Percentiles rank a stretch among this genome's conserved stretches.
Evolutionary conservation across 2,888 invertebrate genomes (phyloP).

Genomic region (Stenichneumon culpator): DNA sequence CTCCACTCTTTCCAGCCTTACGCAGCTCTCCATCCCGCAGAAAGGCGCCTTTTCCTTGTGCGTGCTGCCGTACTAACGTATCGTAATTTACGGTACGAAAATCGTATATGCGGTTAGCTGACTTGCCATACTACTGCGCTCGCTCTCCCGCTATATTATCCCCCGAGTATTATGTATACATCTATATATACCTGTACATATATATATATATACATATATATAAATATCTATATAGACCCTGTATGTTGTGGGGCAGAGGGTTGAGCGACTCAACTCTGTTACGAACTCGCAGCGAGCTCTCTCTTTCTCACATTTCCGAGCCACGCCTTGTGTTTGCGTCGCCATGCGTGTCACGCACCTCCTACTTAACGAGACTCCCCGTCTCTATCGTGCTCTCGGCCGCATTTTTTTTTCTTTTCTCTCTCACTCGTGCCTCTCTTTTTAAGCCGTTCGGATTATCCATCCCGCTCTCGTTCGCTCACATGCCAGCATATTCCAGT

Average conservation of each 20-base stretch:
- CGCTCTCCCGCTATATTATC: conserved; percentile 24
- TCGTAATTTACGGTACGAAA: conserved; percentile 62
- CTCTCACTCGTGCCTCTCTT: conserved; percentile 14
- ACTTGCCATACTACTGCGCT: conserved; percentile 38
- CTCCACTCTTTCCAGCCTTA: neutral
- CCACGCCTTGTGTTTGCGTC: conserved; percentile 83
- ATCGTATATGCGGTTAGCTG: conserved; percentile 58
- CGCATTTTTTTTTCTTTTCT: conserved; percentile 19
- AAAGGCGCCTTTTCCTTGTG: neutral
- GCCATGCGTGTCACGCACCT: conserved; percentile 83
- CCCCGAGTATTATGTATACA: neutral
- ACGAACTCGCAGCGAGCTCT: conserved; percentile 62
- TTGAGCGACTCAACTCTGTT: conserved; percentile 54
- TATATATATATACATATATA: neutral
- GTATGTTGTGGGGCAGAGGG: conserved; percentile 37
- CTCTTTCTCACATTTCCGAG: conserved; percentile 71
- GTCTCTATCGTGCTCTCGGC: conserved; percentile 47
- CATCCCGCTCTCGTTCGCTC: conserved; percentile 35
- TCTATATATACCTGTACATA: conserved; percentile 39
- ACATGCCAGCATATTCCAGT: conserved; percentile 23
- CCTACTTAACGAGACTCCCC: conserved; percentile 80
- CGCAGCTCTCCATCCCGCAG: neutral
- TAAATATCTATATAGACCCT: conserved; percentile 18
- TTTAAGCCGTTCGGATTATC: conserved; percentile 22
- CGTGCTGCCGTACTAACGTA: conserved; percentile 48